Percentiles rank a stretch among this genome's conserved stretches.
Evolutionary conservation across 1,140 invertebrate species (phyloP).

Genomic region (Frieseomelitta varia): DNA sequence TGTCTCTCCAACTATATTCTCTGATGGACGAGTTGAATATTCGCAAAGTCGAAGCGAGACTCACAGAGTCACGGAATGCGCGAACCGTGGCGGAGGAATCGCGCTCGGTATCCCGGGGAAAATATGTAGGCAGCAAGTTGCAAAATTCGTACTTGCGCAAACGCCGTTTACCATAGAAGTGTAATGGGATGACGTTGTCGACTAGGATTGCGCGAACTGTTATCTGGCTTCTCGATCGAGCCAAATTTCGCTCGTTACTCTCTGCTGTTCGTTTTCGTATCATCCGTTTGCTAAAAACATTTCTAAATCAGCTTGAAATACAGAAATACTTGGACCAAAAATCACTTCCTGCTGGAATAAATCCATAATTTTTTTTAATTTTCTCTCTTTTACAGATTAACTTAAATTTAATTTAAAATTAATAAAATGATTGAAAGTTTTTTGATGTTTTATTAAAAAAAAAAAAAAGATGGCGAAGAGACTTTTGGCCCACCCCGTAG

Average conservation of each 20-base stretch:
- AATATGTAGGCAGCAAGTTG: slow-evolving; percentile 41
- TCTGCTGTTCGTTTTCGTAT: neutral
- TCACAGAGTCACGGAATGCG: slow-evolving; percentile 1
- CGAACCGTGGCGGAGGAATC: slow-evolving; percentile 7
- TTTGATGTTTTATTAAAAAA: too few relatives aligned
- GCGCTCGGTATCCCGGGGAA: slow-evolving; percentile 29
- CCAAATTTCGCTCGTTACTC: neutral
- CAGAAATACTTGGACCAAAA: too few relatives aligned
- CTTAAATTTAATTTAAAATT: too few relatives aligned
- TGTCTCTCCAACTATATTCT: neutral
- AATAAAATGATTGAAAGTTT: too few relatives aligned
- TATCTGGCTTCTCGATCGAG: neutral
- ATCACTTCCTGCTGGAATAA: too few relatives aligned
- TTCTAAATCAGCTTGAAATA: neutral
- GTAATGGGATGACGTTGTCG: slow-evolving; percentile 6
- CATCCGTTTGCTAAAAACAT: neutral
- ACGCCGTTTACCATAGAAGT: slow-evolving; percentile 1
- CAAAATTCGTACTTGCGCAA: slow-evolving; percentile 48
- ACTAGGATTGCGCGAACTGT: slow-evolving; percentile 1
- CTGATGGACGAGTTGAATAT: neutral
- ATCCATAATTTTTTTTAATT: too few relatives aligned
- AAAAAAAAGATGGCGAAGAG: too few relatives aligned
- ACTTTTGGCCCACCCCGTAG: neutral
- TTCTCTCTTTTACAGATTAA: too few relatives aligned
- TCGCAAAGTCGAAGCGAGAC: neutral